phyloP scores from a whole-genome alignment of 2,888 invertebrate genomes.

The Galerucella nymphaeae region DNA sequence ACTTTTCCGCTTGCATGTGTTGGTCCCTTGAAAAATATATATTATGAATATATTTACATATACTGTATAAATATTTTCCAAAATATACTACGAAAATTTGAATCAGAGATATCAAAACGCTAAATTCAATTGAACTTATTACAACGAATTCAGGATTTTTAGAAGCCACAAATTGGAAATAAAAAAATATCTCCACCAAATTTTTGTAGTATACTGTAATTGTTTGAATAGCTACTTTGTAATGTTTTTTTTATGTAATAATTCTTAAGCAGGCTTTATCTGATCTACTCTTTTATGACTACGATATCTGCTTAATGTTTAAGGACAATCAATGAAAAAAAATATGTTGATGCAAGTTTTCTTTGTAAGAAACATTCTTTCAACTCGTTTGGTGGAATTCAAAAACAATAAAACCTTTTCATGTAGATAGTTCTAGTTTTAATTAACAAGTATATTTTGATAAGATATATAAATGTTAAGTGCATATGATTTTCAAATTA shows the following conservation, averaged over 20 bases:
- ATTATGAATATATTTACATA: slow-evolving; percentile 45
- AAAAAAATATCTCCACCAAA: not conserved
- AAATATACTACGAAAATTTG: slow-evolving; percentile 16
- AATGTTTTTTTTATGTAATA: slow-evolving; percentile 23
- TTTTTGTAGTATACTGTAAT: slow-evolving; percentile 15
- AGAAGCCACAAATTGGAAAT: not conserved
- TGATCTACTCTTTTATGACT: slow-evolving; percentile 34
- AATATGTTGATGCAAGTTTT: slow-evolving; percentile 24
- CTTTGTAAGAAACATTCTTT: not conserved
- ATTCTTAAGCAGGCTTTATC: slow-evolving; percentile 23
- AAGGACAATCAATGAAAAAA: slow-evolving; percentile 53
- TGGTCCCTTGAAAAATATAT: slow-evolving; percentile 60
- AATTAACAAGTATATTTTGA: slow-evolving; percentile 11
- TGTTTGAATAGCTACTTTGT: slow-evolving; percentile 9
- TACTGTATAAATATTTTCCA: slow-evolving; percentile 28
- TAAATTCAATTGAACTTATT: not conserved
- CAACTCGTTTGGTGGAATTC: not conserved
- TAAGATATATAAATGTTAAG: not conserved
- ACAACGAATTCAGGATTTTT: no score
- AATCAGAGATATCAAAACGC: no score
- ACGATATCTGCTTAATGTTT: slow-evolving; percentile 48
- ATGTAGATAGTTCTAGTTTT: slow-evolving; percentile 13
- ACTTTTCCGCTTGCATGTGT: slow-evolving; percentile 64
- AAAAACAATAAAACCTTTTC: not conserved
- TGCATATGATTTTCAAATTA: slow-evolving; percentile 8